These are phyloP conservation scores for human (Homo sapiens) DNA, from an alignment of 2,113 vertebrate genomes.

Conservation along the genomic window DNA sequence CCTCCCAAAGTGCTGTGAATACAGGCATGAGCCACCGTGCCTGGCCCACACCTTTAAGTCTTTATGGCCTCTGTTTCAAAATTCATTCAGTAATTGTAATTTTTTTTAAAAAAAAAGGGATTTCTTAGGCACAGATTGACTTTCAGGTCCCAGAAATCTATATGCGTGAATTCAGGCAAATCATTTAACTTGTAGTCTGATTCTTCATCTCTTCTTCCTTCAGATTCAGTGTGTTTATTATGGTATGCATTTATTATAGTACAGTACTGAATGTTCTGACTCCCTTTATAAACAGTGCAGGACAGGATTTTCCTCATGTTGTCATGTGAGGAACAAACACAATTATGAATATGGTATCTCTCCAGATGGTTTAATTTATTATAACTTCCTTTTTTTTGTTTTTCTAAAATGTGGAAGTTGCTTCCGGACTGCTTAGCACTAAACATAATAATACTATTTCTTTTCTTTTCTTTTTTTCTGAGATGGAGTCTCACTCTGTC, in stretches of 20 bases:
- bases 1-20: no score
- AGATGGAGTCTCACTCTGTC: no score
- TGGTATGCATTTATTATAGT: accelerated
- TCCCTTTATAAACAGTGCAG: not conserved
- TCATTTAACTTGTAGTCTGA: not conserved
- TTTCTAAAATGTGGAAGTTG: not conserved
- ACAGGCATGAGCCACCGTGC: no score
- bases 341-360: not conserved
- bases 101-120: not conserved
- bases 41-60: not conserved
- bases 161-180: not conserved
- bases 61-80: not conserved
- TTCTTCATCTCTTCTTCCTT: not conserved
- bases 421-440: not conserved
- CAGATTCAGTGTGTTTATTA: not conserved
- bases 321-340: not conserved
- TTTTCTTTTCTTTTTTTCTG: no score
- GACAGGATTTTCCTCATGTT: not conserved
- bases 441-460: not conserved
- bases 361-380: not conserved
- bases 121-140: not conserved
- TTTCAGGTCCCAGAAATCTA: not conserved
- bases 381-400: not conserved
- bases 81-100: not conserved
- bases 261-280: not conserved